Conservation (phyloP, 2,888 invertebrate genomes). For the Drosophila peninsularis region DNA sequence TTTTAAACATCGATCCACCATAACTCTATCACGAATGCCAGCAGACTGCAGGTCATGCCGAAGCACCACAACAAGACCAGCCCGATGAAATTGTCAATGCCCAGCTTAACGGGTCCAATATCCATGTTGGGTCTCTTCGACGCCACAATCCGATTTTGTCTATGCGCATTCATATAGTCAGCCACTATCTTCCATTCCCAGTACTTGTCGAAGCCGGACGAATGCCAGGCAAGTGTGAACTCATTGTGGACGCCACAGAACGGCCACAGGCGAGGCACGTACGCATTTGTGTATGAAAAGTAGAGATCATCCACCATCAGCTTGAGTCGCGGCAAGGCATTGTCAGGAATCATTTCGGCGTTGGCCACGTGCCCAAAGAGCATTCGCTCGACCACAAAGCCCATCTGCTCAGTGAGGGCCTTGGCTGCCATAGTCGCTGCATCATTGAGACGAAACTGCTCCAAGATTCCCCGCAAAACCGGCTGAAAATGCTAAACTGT, state of each 20-base stretch:
- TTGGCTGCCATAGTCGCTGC: conserved; percentile 75
- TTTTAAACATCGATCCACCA: conserved; percentile 21
- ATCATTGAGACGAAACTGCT: conserved; percentile 57
- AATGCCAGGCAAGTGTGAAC: conserved; percentile 86
- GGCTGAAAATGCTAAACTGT: conserved; percentile 38
- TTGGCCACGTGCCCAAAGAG: conserved; percentile 88
- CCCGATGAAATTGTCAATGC: conserved; percentile 76
- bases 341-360: conserved; percentile 87
- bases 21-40: conserved; percentile 68
- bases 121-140: conserved; percentile 62
- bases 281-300: conserved; percentile 87
- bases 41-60: conserved; percentile 65
- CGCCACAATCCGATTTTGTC: conserved; percentile 71
- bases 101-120: conserved; percentile 69
- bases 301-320: conserved; percentile 89
- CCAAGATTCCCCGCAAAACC: conserved; percentile 46
- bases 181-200: conserved; percentile 86
- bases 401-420: conserved; percentile 85
- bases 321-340: conserved; percentile 86
- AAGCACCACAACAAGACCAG: conserved; percentile 75
- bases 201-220: conserved; percentile 87
- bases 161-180: conserved; percentile 63
- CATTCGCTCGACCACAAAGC: conserved; percentile 87
- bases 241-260: conserved; percentile 86
- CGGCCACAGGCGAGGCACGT: conserved; percentile 87